Evolutionary conservation across 1,140 invertebrate species (phyloP), one percentile per base, ranked within the genome.

Genomic region (Antheraea mylitta): DNA sequence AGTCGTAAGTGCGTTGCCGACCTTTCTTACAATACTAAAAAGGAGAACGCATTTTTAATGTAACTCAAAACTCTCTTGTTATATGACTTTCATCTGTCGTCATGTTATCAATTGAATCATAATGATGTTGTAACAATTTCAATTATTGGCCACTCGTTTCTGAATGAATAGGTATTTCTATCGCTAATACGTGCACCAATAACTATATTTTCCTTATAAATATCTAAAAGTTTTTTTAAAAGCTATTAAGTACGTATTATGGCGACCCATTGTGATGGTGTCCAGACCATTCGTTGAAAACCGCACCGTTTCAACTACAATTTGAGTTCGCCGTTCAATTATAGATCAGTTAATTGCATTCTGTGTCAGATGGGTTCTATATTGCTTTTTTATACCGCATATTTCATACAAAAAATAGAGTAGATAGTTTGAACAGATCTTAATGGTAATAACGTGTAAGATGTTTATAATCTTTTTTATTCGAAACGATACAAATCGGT

Each of bases 271-370:
- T 53, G 45, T 53, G 45, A 53, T 13, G 45, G 16, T 53, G 13
- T 53, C 45, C 11, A 53, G 45, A 53, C 11, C 45, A 53, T 53
- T 13, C 13, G 45, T 9, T 16, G 45, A 53, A 42, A 53, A 53
- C 45, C 45, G 45, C 45, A 53, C 9, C 45, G 13, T 53, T 53
- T 53, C 45, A 53, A 53, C 7, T 53, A 53, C 45, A 6, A 53
- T 53, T 53, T 1, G 45, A 53, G 45, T 53, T 16, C 45, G 45
- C 16, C 11, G 45, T 53, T 53, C 45, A 53, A 53, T 16, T 53
- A 53, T 13, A 53, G 45, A 53, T 53, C 45, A n/a, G 45, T 53
- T 53, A 53, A 53, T 53, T 53, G 45, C 45, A 53, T 16, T 53
- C 45, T 53, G 45, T 53, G 9, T 53, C 16, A 13, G 45, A 53